Evolutionary conservation across 2,113 vertebrate species (phyloP).

Genomic region (Urocolius indicus): DNA sequence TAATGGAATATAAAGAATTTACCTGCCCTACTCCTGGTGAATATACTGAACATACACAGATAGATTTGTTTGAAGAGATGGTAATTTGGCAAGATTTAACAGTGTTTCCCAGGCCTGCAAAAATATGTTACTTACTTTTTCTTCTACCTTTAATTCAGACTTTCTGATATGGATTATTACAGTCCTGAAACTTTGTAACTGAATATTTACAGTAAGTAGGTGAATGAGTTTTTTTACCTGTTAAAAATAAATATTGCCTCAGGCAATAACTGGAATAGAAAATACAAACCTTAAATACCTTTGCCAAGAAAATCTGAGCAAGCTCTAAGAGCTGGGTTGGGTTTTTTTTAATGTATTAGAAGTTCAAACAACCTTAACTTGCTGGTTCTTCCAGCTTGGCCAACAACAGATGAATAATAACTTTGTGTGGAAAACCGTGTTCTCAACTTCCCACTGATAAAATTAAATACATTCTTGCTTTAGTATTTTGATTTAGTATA

Average conservation of each 20-base stretch:
- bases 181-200: neutral
- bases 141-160: neutral
- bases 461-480: conserved; percentile 44
- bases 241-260: conserved; percentile 43
- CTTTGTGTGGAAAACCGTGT: conserved; percentile 27
- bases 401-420: conserved; percentile 12
- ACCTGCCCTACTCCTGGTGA: neutral
- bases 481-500: conserved; percentile 42
- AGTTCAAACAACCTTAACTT: neutral
- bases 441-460: conserved; percentile 50
- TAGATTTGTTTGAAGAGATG: neutral
- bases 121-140: neutral
- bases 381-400: conserved; percentile 20
- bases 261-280: conserved; percentile 11
- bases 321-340: neutral
- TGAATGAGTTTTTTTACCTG: conserved; percentile 12
- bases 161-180: neutral
- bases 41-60: neutral
- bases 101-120: neutral
- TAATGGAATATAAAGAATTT: neutral
- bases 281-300: neutral
- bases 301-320: conserved; percentile 33
- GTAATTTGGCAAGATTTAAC: neutral
- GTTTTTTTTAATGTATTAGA: neutral
- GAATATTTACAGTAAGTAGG: neutral